Evolutionary conservation across 2,888 invertebrate genomes (phyloP), one percentile per base, ranked within the genome.

Genomic region (Metalampra italica): DNA sequence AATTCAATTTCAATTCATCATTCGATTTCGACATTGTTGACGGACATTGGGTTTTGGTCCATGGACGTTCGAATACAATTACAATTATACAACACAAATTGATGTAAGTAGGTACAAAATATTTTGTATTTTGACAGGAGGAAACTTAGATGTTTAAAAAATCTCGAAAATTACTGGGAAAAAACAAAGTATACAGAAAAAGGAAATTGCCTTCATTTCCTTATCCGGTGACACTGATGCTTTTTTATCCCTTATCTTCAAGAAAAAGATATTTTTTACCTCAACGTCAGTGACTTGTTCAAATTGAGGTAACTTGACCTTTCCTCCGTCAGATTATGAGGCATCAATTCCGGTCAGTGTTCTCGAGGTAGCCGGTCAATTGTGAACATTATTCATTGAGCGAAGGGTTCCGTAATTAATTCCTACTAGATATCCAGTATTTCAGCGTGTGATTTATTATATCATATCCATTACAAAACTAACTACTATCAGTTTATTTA

Each of bases 191-290:
- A 22, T 7, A 22, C 12, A 34, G 12, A 38, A 49, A 49, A 44
- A 47, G 15, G 11, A 51, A 55, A 55, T 55, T 52, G 46, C 43
- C 52, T 46, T 55, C 50, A 49, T 55, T 55, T 47, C 49, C 43
- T 5, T 42, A 46, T 44, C 49, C n/a, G 41, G 41, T 30, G 42
- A 50, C 36, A 30, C 29, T 22, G 36, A 42, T 40, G 12, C 9
- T 46, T 29, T 15, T 40, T 36, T 47, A 34, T 34, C 34, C 36
- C 29, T 34, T 42, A 15, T 42, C 34, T 8, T n/a, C 2, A 39
- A 39, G 32, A 38, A 38, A 46, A 39, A 52, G 38, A 43, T 45
- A 47, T 50, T 50, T 48, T 50, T 43, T 51, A 34, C 46, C 38
- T 37, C 44, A 30, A 30, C 40, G 44, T 50, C 49, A 47, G 50